Evolutionary conservation across 1,140 invertebrate genomes (phyloP), one percentile per base, ranked within the genome.

Genomic region (Drosophila kurseongensis): DNA sequence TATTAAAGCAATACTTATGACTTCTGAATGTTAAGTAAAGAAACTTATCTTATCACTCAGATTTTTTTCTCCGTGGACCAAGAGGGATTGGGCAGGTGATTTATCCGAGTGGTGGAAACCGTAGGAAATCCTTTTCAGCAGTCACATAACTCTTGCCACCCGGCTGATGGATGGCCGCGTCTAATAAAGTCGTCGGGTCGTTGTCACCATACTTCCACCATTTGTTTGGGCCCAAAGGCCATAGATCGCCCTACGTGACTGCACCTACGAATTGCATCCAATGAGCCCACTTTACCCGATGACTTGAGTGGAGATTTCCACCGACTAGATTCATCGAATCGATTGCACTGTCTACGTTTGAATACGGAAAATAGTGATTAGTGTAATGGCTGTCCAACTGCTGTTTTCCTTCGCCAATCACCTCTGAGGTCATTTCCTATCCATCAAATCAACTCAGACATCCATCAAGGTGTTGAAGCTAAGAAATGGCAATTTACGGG

Each of bases 131-230:
- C 84, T 90, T 90, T 84, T 62, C 75, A 68, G 59, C 50, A 86
- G 66, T 86, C 81, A 90, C 69, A 90, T 86, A 90, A 74, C 73
- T 86, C 78, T 63, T 29, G 40, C 23, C 36, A 68, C 48, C 40
- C 69, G 48, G 29, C 65, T 90, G 86, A 90, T 77, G 67, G 67
- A 86, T 82, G 78, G 54, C 78, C 81, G 78, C 78, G 75, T 90
- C 86, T 89, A 89, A 89, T 89, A 78, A 89, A 89, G 84, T 75
- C 80, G 85, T 89, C 80, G 80, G 80, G 77, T 80, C 77, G 80
- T 89, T 89, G 84, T 90, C 84, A 89, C 77, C 80, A 84, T 75
- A 73, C 83, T 73, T 79, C 69, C 74, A 67, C 69, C 62, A 89
- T 89, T 80, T 72, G 84, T 71, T 61, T 62, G 60, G 68, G 45